Conservation (phyloP, 2,888 invertebrate species). For the Spilarctia lutea region DNA sequence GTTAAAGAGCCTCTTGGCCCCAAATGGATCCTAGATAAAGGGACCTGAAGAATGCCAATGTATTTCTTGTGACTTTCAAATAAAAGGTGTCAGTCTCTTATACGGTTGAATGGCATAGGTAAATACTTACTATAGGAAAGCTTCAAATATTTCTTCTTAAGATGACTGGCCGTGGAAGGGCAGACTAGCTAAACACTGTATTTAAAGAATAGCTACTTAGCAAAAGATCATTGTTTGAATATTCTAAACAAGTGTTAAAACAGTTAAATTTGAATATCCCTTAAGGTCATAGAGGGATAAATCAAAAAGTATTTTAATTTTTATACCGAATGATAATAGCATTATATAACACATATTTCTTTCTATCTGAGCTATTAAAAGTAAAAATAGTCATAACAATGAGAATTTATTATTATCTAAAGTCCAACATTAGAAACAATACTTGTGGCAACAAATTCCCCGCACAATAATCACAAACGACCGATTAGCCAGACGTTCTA, state of each 20-base stretch:
- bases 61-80: too few species aligned
- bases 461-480: conserved; percentile 3
- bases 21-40: too few species aligned
- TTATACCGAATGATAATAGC: not conserved
- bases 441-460: not conserved
- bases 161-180: not conserved
- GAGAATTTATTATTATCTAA: not conserved
- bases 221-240: not conserved
- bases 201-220: too few species aligned
- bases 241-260: not conserved
- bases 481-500: conserved; percentile 1
- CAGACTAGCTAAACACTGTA: too few species aligned
- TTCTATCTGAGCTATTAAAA: not conserved
- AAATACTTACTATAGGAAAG: too few species aligned
- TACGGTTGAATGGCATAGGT: too few species aligned
- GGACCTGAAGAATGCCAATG: too few species aligned
- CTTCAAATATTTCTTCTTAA: not conserved
- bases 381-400: not conserved
- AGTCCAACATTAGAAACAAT: not conserved
- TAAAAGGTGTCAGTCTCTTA: too few species aligned
- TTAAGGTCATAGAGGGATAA: not conserved
- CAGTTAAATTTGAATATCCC: too few species aligned
- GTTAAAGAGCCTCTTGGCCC: too few species aligned
- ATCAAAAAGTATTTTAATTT: not conserved
- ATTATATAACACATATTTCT: not conserved